Conservation (phyloP, 1,140 invertebrate genomes). For the Ptiloglossa arizonensis region DNA sequence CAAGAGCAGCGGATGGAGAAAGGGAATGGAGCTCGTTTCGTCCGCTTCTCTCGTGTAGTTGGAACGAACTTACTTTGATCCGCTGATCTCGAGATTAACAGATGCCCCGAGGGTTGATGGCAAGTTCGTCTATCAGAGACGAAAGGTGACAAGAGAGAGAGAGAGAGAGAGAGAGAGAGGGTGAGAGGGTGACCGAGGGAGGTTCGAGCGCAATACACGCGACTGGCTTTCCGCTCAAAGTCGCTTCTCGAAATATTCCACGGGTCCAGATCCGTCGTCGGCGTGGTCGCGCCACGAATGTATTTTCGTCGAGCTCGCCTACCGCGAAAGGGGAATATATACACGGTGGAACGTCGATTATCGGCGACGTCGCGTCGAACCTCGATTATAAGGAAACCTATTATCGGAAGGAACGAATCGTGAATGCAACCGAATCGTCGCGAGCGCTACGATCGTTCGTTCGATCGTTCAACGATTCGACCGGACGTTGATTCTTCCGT, state of each 20-base stretch:
- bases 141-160: constrained; percentile 1
- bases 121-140: constrained; percentile 22
- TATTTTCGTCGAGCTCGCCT: neutral
- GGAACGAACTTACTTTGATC: constrained; percentile 60
- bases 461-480: too few species aligned
- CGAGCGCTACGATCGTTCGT: too few species aligned
- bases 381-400: too few species aligned
- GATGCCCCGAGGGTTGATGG: constrained; percentile 37
- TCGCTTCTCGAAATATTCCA: constrained; percentile 3
- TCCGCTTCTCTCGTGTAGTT: constrained; percentile 35
- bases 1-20: neutral
- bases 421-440: too few species aligned
- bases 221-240: constrained; percentile 8
- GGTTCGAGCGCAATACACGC: neutral
- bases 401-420: too few species aligned
- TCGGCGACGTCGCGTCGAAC: too few species aligned
- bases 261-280: neutral
- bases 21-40: constrained; percentile 48
- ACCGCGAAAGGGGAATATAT: too few species aligned
- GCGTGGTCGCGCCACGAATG: neutral
- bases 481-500: too few species aligned
- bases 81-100: constrained; percentile 62
- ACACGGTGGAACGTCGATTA: neutral
- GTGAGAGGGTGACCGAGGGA: too few species aligned
- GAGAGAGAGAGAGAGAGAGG: neutral